phyloP scores from a whole-genome alignment of 2,797 vertebrate species.

The Hyperoplus immaculatus region DNA sequence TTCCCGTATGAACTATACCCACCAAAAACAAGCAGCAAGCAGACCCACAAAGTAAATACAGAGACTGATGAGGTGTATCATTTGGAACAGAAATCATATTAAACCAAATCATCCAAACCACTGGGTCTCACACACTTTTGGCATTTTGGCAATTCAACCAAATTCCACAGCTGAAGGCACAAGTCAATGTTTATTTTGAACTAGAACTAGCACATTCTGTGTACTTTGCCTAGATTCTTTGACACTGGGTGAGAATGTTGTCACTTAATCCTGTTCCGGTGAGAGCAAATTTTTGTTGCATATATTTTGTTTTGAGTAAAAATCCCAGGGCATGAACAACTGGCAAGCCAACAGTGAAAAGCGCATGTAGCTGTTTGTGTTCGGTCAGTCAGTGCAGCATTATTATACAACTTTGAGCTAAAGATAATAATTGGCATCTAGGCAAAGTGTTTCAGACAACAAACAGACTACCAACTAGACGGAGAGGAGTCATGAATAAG shows the following conservation, averaged over 20 bases:
- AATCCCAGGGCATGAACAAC: slow-evolving; percentile 28
- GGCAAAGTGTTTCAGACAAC: slow-evolving; percentile 24
- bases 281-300: slow-evolving; percentile 2
- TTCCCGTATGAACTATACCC: slow-evolving; percentile 26
- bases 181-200: slow-evolving; percentile 45
- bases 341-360: slow-evolving; percentile 25
- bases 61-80: slow-evolving; percentile 46
- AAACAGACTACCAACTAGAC: slow-evolving; percentile 4
- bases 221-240: slow-evolving; percentile 12
- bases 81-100: slow-evolving; percentile 25
- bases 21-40: slow-evolving; percentile 56
- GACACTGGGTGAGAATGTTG: slow-evolving; percentile 5
- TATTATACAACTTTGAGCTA: slow-evolving; percentile 22
- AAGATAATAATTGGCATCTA: slow-evolving; percentile 30
- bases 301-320: slow-evolving; percentile 41
- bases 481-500: not conserved
- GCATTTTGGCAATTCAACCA: slow-evolving; percentile 31
- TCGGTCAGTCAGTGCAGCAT: too few relatives aligned
- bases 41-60: slow-evolving; percentile 45
- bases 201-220: slow-evolving; percentile 16
- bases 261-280: slow-evolving; percentile 26
- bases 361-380: too few relatives aligned
- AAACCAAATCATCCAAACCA: slow-evolving; percentile 31
- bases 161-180: slow-evolving; percentile 13
- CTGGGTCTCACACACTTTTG: slow-evolving; percentile 11